Base-by-base conservation (phyloP, 2,113 vertebrate genomes). In the Holacanthus passer region DNA sequence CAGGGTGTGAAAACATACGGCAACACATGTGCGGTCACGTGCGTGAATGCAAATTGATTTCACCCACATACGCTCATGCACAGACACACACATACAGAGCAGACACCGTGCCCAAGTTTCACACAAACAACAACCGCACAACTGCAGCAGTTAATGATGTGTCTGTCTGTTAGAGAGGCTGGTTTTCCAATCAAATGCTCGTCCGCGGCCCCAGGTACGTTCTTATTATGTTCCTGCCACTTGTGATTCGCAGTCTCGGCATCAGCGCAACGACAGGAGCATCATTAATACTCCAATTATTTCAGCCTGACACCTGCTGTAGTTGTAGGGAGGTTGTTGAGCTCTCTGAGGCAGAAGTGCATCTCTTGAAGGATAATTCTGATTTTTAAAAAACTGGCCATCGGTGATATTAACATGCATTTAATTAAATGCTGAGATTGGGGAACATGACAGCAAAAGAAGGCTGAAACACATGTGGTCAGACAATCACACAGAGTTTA, bases 191-290 rank as follows among this genome's bases (percentile, higher is more conserved):
- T 68, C 60, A 84, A 74, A 67, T 39, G 29, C 52, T 62, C 2
- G 16, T 77, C 50, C 59, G 59, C 64, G 82, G 81, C 50, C 69
- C 1, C n/a, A 77, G 87, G 74, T 82, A 50, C 29, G 59, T 52
- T 82, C 59, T 65, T 65, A 63, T 89, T 79, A 77, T 73, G 55
- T 48, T 72, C 29, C 76, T 76, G 75, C 56, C 78, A 68, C 69
- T 71, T 72, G 32, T 74, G 78, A 84, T 80, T 82, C 32, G 58
- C 48, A 17, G 70, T 66, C 78, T 81, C 48, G 43, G 20, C 47
- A 55, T 77, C 24, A 29, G n/a, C 71, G 39, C 37, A 62, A 37
- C 69, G 79, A 73, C 85, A 78, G 72, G 53, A 59, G 22, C 73
- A 74, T 89, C 59, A 85, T 75, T 83, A 83, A 77, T 37, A 73